A percentile compares a stretch with the other conserved stretches of the same genome.
These are phyloP conservation scores for Sapayoa aenigma DNA, from an alignment of 2,113 vertebrate species.

Conservation along the genomic window DNA sequence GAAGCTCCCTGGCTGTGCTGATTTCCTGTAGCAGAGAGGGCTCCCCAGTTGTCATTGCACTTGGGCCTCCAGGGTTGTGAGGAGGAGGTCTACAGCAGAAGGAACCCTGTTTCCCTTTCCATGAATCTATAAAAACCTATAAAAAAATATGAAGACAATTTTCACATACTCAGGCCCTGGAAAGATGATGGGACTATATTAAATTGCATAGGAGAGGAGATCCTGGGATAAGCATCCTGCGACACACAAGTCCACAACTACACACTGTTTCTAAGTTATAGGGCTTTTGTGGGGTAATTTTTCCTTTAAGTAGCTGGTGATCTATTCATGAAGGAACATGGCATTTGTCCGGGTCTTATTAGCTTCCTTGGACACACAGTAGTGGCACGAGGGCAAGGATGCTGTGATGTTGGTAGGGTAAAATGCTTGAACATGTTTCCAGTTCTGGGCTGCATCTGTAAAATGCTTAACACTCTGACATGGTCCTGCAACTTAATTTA, in stretches of 20 bases:
- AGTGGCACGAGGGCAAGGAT: neutral
- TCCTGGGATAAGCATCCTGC: neutral
- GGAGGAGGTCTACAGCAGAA: neutral
- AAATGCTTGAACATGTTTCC: neutral
- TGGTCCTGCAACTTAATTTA: neutral
- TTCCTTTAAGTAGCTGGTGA: neutral
- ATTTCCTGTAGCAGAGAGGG: neutral
- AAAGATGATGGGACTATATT: neutral
- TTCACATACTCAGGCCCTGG: neutral
- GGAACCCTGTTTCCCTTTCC: neutral
- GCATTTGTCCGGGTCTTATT: neutral
- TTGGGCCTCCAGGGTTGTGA: neutral
- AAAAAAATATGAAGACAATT: neutral
- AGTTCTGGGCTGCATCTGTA: neutral
- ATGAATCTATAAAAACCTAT: neutral
- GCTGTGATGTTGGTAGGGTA: neutral
- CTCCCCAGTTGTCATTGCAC: neutral
- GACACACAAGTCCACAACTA: neutral
- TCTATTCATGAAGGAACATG: neutral
- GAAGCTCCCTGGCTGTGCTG: rapidly evolving
- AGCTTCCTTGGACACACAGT: neutral
- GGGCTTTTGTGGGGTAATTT: neutral
- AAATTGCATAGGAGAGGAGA: neutral
- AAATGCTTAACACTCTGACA: neutral
- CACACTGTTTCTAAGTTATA: neutral